Percentiles rank a stretch among this genome's conserved stretches.
Evolutionary conservation across 1,140 invertebrate species (phyloP).

Genomic region (Harpegnathos saltator): DNA sequence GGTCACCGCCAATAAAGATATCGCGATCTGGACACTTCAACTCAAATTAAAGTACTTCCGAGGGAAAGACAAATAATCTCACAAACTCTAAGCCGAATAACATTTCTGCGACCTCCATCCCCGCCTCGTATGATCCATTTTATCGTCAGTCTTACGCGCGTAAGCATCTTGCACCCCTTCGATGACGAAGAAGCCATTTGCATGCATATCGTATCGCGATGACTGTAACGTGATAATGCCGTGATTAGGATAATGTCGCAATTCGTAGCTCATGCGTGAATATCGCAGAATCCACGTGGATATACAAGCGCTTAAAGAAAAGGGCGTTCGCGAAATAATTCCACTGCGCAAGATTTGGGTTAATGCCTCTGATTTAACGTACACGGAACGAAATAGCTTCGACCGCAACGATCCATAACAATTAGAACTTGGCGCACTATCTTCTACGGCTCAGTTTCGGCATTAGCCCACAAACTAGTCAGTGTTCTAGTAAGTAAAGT

Average conservation of each 20-base stretch:
- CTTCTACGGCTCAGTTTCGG: conserved; percentile 33
- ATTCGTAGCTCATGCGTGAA: too few relatives aligned
- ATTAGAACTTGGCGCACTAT: conserved; percentile 76
- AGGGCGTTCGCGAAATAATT: background rate
- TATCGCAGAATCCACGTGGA: too few relatives aligned
- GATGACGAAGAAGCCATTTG: background rate
- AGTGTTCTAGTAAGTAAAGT: conserved; percentile 67
- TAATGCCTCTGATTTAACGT: conserved; percentile 71
- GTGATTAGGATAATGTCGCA: too few relatives aligned
- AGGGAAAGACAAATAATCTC: background rate
- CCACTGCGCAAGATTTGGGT: conserved; percentile 27
- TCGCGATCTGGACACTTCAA: conserved; percentile 35
- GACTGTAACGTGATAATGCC: too few relatives aligned
- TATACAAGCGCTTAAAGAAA: too few relatives aligned
- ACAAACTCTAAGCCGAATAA: background rate
- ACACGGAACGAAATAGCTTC: conserved; percentile 64
- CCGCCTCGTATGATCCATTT: background rate
- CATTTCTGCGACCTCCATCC: background rate
- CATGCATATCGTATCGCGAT: background rate
- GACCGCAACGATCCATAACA: conserved; percentile 72
- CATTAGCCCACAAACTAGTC: conserved; percentile 28
- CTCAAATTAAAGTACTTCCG: conserved; percentile 46
- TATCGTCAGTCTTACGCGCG: background rate
- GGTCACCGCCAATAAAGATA: conserved; percentile 49
- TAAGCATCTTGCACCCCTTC: background rate